phyloP scores from a whole-genome alignment of 2,113 vertebrate species.

The Myotis davidii region DNA sequence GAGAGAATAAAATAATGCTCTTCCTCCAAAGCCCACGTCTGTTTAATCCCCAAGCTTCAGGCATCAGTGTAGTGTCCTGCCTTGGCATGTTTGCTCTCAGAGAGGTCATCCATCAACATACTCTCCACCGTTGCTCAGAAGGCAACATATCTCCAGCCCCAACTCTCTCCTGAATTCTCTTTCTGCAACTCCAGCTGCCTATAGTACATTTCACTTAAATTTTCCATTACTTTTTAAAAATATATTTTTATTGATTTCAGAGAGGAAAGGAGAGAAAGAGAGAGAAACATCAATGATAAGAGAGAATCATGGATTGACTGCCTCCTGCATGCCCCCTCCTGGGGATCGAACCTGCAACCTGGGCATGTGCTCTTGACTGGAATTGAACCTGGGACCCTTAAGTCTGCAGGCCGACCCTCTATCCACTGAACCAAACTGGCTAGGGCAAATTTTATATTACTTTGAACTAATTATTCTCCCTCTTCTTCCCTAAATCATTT shows the following conservation, averaged over 20 bases:
- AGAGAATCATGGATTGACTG: no score
- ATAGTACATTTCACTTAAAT: not conserved
- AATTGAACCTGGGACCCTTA: no score
- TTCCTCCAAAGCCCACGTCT: not conserved
- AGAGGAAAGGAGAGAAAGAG: no score
- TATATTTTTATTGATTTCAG: no score
- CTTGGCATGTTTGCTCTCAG: not conserved
- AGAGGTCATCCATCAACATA: not conserved
- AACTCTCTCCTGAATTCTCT: not conserved
- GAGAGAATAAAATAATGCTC: not conserved
- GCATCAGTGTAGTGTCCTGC: not conserved
- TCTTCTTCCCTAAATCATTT: not conserved
- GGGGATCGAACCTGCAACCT: no score
- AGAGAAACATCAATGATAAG: no score
- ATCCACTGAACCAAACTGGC: no score
- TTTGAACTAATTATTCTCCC: not conserved
- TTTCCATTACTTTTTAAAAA: not conserved
- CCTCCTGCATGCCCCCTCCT: no score
- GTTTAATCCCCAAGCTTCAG: not conserved
- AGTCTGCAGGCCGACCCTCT: no score
- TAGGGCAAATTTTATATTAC: not conserved
- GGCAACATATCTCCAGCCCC: not conserved
- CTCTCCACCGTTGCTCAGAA: not conserved
- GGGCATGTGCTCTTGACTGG: no score
- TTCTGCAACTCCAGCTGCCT: not conserved